Percentiles rank a stretch among this genome's conserved stretches.
phyloP scores from a whole-genome alignment of 1,140 invertebrate genomes.

The Tetraneura akinire region DNA sequence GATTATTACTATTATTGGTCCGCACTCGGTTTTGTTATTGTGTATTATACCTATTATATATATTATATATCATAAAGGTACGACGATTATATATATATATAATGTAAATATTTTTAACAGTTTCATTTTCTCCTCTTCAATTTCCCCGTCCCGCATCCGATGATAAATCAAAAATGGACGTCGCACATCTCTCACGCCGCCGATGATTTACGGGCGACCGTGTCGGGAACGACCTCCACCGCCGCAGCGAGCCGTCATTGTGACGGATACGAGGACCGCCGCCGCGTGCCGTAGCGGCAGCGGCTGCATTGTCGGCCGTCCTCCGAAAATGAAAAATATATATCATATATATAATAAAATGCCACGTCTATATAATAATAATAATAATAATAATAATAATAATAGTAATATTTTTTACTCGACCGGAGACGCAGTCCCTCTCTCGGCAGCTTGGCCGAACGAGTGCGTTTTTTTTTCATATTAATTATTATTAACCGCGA shows the following conservation, averaged over 20 bases:
- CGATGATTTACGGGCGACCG: slow-evolving; percentile 36
- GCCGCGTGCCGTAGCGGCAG: not conserved
- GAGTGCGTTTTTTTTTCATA: slow-evolving; percentile 11
- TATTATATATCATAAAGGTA: no score
- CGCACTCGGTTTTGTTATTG: not conserved
- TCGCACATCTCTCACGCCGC: slow-evolving; percentile 35
- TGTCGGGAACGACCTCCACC: slow-evolving; percentile 27
- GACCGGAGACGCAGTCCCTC: not conserved
- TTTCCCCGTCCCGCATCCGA: slow-evolving; percentile 25
- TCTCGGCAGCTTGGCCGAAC: not conserved
- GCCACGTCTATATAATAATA: no score
- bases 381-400: no score
- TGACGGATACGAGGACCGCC: slow-evolving; percentile 3
- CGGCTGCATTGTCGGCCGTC: not conserved
- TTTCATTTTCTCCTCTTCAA: slow-evolving; percentile 39
- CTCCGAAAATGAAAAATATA: no score
- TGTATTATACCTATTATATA: no score
- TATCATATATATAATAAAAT: no score
- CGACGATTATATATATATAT: not conserved
- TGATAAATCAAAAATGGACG: slow-evolving; percentile 47
- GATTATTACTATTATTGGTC: slow-evolving; percentile 11
- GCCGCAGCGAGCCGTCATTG: slow-evolving; percentile 20
- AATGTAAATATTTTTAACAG: slow-evolving; percentile 30
- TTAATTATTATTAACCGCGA: not conserved
- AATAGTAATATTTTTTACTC: not conserved